Evolutionary conservation across 1,140 invertebrate species (phyloP).

Genomic region (Drosophila dunni): DNA sequence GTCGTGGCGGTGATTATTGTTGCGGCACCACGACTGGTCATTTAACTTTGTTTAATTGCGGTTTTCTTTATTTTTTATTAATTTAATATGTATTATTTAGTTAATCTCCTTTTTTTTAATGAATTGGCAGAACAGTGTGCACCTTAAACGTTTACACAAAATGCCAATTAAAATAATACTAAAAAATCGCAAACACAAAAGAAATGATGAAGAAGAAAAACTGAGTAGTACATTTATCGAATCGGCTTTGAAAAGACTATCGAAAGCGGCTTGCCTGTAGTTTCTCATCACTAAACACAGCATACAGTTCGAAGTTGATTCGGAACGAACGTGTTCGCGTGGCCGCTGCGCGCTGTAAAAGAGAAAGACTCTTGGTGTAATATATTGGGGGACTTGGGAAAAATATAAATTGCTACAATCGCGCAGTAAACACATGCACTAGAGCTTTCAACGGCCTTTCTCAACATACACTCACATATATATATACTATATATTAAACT

Average conservation of each 20-base stretch:
- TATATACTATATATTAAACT: slow-evolving; percentile 30
- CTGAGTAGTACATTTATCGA: slow-evolving; percentile 12
- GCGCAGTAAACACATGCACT: slow-evolving; percentile 42
- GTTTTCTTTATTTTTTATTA: background rate
- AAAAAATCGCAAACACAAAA: background rate
- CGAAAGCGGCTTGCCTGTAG: slow-evolving; percentile 14
- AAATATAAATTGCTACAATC: slow-evolving; percentile 42
- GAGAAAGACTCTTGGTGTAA: slow-evolving; percentile 47
- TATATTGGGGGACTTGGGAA: slow-evolving; percentile 31
- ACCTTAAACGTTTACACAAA: slow-evolving; percentile 31
- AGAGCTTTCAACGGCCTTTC: slow-evolving; percentile 27
- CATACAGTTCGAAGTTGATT: slow-evolving; percentile 59
- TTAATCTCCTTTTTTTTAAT: slow-evolving; percentile 1
- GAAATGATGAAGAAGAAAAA: background rate
- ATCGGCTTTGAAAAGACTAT: slow-evolving; percentile 14
- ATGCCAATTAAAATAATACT: slow-evolving; percentile 23
- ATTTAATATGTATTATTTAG: slow-evolving; percentile 17
- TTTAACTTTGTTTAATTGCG: slow-evolving; percentile 21
- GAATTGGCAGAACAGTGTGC: slow-evolving; percentile 27
- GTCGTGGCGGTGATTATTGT: slow-evolving; percentile 49
- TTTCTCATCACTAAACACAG: slow-evolving; percentile 30
- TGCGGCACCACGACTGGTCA: slow-evolving; percentile 69
- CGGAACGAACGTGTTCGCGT: slow-evolving; percentile 63
- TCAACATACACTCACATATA: slow-evolving; percentile 12
- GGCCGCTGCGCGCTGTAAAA: slow-evolving; percentile 59